Percentiles rank a stretch among this genome's conserved stretches.
Evolutionary conservation across 2,113 vertebrate genomes (phyloP).

Genomic region (Scomber scombrus): DNA sequence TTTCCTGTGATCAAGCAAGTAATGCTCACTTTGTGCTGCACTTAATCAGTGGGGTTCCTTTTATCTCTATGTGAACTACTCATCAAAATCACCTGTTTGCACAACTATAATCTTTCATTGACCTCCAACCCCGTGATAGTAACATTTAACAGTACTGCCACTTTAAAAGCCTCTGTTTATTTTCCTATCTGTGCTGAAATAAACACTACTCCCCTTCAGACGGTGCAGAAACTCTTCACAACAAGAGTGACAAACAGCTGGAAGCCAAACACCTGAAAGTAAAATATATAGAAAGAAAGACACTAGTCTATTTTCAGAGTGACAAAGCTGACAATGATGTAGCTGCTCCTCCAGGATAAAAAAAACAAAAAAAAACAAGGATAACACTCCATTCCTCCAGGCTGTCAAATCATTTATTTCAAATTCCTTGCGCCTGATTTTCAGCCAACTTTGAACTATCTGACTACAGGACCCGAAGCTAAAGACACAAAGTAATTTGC

Average conservation of each 20-base stretch:
- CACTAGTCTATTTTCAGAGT: constrained; percentile 29
- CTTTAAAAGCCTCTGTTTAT: constrained; percentile 23
- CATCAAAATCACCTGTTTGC: constrained; percentile 41
- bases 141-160: constrained; percentile 19
- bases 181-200: neutral
- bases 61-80: constrained; percentile 36
- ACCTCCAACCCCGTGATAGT: constrained; percentile 35
- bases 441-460: constrained; percentile 51
- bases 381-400: constrained; percentile 46
- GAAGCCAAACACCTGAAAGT: constrained; percentile 41
- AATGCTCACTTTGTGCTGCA: constrained; percentile 20
- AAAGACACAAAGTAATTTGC: constrained; percentile 65
- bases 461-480: constrained; percentile 56
- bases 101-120: constrained; percentile 37
- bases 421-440: constrained; percentile 43
- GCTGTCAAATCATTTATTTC: constrained; percentile 43
- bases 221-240: neutral
- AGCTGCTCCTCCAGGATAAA: no score
- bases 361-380: constrained; percentile 46
- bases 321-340: constrained; percentile 5
- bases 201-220: constrained; percentile 3
- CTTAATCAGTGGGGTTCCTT: constrained; percentile 50
- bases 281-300: constrained; percentile 11
- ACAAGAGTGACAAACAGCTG: constrained; percentile 35
- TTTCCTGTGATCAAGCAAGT: constrained; percentile 52